Percentiles rank a stretch among this genome's conserved stretches.
These are phyloP conservation scores for Catharus fuscescens DNA, from an alignment of 2,113 vertebrate genomes.

Conservation along the genomic window DNA sequence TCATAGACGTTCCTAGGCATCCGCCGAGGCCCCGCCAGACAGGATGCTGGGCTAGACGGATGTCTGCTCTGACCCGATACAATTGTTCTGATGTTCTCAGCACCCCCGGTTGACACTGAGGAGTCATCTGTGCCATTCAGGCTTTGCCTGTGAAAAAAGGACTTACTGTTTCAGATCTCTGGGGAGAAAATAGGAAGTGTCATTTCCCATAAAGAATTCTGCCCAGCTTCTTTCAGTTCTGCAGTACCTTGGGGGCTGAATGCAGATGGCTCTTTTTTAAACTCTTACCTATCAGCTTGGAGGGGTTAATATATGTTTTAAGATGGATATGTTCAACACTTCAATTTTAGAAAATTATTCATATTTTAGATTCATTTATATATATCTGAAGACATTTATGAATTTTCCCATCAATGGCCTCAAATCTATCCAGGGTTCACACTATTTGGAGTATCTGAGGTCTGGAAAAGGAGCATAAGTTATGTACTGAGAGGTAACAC, in stretches of 20 bases:
- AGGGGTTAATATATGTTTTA: neutral
- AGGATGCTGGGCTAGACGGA: slow-evolving; percentile 58
- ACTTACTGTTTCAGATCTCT: neutral
- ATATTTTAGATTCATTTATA: neutral
- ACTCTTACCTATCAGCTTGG: neutral
- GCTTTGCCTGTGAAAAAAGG: neutral
- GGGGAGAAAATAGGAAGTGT: neutral
- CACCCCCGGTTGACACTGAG: slow-evolving; percentile 10
- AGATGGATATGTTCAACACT: neutral
- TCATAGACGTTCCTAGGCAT: neutral
- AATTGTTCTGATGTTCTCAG: slow-evolving; percentile 50
- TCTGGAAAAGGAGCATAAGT: neutral
- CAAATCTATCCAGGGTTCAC: neutral
- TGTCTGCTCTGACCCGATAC: slow-evolving; percentile 56
- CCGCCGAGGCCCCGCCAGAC: neutral
- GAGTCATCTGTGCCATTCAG: slow-evolving; percentile 7
- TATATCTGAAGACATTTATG: neutral
- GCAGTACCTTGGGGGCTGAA: neutral
- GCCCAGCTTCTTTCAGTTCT: neutral
- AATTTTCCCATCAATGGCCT: neutral
- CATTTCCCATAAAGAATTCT: neutral
- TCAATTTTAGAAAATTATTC: neutral
- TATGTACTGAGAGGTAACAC: neutral
- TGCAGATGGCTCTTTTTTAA: neutral
- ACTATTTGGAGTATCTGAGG: neutral